phyloP scores from a whole-genome alignment of 1,140 invertebrate species.

The Polyergus mexicanus region DNA sequence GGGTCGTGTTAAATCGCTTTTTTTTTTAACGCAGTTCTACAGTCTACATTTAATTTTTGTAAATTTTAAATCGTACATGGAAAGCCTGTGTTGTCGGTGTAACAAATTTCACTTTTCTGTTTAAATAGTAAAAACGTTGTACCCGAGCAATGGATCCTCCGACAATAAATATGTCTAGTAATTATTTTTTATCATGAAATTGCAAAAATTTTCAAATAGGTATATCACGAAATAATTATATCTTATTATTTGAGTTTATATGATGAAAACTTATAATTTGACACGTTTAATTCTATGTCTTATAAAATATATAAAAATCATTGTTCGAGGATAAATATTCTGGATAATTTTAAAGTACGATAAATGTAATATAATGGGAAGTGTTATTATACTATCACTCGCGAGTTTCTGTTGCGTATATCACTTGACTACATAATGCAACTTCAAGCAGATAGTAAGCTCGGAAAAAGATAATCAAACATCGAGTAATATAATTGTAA shows the following conservation, averaged over 20 bases:
- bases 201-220: not conserved
- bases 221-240: not conserved
- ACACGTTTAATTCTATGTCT: not conserved
- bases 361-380: conserved; percentile 42
- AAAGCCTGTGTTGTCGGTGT: conserved; percentile 19
- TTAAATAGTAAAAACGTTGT: conserved; percentile 18
- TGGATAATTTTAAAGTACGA: conserved; percentile 34
- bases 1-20: conserved; percentile 9
- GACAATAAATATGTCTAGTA: conserved; percentile 35
- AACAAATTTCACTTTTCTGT: conserved; percentile 27
- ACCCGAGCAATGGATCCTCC: not conserved
- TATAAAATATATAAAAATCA: conserved; percentile 30
- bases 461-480: conserved; percentile 81
- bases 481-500: conserved; percentile 84
- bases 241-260: not conserved
- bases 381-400: conserved; percentile 47
- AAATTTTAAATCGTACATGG: conserved; percentile 26
- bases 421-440: conserved; percentile 62
- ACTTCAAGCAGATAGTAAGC: conserved; percentile 71
- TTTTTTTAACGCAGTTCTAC: conserved; percentile 31
- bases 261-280: not conserved
- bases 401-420: conserved; percentile 38
- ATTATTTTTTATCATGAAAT: conserved; percentile 29
- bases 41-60: conserved; percentile 28
- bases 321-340: not conserved